phyloP scores from a whole-genome alignment of 1,140 invertebrate genomes.

The Anoplophora glabripennis region DNA sequence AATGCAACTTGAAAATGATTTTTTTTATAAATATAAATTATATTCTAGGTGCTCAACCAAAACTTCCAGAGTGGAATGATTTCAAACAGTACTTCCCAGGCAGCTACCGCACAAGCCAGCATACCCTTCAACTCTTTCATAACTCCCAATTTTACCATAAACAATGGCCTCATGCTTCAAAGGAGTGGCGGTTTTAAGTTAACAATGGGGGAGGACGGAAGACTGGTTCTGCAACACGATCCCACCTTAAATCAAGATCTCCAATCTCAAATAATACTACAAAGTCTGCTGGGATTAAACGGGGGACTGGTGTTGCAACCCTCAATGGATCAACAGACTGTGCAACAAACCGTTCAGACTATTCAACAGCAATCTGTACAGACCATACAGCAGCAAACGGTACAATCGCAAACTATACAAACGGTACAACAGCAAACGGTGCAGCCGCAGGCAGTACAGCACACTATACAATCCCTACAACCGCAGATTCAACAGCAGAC shows the following conservation, averaged over 20 bases:
- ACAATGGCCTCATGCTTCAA: slow-evolving; percentile 46
- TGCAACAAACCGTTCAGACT: slow-evolving; percentile 48
- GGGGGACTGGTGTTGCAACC: slow-evolving; percentile 45
- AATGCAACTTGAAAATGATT: too few species aligned
- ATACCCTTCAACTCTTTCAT: slow-evolving; percentile 44
- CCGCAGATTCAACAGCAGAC: slow-evolving; percentile 45
- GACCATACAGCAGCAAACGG: slow-evolving; percentile 48
- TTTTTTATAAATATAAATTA: neutral
- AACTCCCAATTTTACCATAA: slow-evolving; percentile 47
- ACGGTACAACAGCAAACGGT: slow-evolving; percentile 48
- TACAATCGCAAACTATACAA: slow-evolving; percentile 47
- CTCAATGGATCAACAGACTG: slow-evolving; percentile 46
- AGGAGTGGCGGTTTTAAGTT: slow-evolving; percentile 45
- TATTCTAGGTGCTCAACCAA: slow-evolving; percentile 28
- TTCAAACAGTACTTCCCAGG: slow-evolving; percentile 36
- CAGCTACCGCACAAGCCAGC: slow-evolving; percentile 29
- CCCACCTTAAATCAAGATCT: slow-evolving; percentile 45
- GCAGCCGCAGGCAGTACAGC: slow-evolving; percentile 41
- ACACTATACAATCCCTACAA: slow-evolving; percentile 40
- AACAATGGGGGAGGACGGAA: slow-evolving; percentile 46
- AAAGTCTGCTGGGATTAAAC: slow-evolving; percentile 46
- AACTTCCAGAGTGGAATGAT: slow-evolving; percentile 42
- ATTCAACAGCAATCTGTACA: slow-evolving; percentile 48
- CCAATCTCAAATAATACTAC: slow-evolving; percentile 46
- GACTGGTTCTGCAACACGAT: slow-evolving; percentile 47